Conservation (phyloP, 2,797 vertebrate genomes). For the Xerus rutilus region DNA sequence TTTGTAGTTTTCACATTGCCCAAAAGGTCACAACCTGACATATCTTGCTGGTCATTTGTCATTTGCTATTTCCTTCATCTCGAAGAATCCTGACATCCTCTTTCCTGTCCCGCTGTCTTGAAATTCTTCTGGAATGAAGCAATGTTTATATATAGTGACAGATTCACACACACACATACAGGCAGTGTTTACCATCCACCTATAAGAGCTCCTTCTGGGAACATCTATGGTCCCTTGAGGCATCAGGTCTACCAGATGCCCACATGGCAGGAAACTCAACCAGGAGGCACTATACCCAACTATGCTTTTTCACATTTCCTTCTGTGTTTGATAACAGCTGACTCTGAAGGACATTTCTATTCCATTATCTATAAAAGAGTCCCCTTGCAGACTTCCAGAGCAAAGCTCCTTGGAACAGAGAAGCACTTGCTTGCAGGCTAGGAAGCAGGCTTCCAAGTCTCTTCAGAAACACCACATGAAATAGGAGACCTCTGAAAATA, state of each 20-base stretch:
- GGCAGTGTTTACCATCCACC: background rate
- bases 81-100: conserved; percentile 26
- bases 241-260: background rate
- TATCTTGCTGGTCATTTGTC: background rate
- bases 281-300: background rate
- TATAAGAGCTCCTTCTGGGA: background rate
- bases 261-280: background rate
- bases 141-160: background rate
- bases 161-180: background rate
- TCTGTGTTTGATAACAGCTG: background rate
- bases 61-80: background rate
- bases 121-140: conserved; percentile 29
- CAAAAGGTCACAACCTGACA: background rate
- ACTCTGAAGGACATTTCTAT: background rate
- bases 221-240: background rate
- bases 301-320: background rate
- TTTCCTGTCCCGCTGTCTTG: background rate
- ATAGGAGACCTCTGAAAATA: background rate
- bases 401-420: background rate
- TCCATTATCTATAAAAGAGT: background rate
- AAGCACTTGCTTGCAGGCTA: background rate
- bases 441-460: background rate
- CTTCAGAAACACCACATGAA: background rate
- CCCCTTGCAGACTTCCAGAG: background rate
- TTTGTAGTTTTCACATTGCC: background rate